A percentile compares a stretch with the other conserved stretches of the same genome.
Conservation (phyloP, 2,888 invertebrate genomes). For the Melipona bicolor region DNA sequence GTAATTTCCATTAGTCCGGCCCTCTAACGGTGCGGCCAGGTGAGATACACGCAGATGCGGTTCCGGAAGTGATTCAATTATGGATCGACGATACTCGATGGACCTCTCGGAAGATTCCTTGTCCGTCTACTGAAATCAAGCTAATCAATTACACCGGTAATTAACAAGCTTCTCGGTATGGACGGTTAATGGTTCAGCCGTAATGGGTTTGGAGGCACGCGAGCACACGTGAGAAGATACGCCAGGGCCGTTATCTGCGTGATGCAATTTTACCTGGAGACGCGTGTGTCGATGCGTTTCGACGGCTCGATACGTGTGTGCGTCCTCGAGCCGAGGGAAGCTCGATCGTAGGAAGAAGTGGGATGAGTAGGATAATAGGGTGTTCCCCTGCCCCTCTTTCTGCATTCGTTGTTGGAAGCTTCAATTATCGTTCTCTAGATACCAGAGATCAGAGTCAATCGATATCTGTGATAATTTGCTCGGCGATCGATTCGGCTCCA, state of each 20-base stretch:
- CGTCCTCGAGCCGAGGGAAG: background rate
- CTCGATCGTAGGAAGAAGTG: background rate
- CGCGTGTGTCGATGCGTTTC: conserved; percentile 25
- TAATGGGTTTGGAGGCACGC: conserved; percentile 46
- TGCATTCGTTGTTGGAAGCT: conserved; percentile 6
- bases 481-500: conserved; percentile 2
- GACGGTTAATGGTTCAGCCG: conserved; percentile 49
- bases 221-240: conserved; percentile 28
- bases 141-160: conserved; percentile 65
- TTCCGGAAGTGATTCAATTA: conserved; percentile 52
- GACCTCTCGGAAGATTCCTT: conserved; percentile 51
- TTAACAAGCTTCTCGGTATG: conserved; percentile 58
- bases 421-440: conserved; percentile 27
- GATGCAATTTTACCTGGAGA: conserved; percentile 25
- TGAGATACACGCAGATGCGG: conserved; percentile 23
- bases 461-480: conserved; percentile 15
- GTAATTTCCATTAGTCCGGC: conserved; percentile 51
- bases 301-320: background rate
- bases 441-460: conserved; percentile 27
- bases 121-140: conserved; percentile 55
- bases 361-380: too few relatives aligned
- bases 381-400: background rate
- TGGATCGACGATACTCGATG: conserved; percentile 35
- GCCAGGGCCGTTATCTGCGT: conserved; percentile 17
- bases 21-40: conserved; percentile 16